phyloP scores from a whole-genome alignment of 2,888 invertebrate species.

The Tenthredo mesomela region DNA sequence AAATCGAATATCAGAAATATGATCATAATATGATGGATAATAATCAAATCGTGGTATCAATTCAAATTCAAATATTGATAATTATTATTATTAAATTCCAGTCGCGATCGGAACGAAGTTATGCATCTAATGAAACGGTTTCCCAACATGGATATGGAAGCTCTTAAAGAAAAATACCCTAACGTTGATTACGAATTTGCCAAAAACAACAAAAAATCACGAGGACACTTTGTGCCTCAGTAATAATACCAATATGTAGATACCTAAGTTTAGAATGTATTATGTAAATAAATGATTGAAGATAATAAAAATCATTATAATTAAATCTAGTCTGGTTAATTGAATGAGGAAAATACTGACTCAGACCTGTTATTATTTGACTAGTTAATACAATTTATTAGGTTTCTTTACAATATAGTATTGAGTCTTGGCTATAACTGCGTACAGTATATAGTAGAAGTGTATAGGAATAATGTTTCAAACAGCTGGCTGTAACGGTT shows the following conservation, averaged over 20 bases:
- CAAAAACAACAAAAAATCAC: slow-evolving; percentile 80
- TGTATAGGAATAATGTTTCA: slow-evolving; percentile 57
- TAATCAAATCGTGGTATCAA: neutral
- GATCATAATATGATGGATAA: neutral
- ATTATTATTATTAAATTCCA: slow-evolving; percentile 63
- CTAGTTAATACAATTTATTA: slow-evolving; percentile 64
- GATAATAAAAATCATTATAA: slow-evolving; percentile 45
- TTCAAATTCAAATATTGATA: neutral
- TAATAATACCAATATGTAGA: slow-evolving; percentile 51
- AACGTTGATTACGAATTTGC: slow-evolving; percentile 87
- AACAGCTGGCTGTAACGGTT: slow-evolving; percentile 60
- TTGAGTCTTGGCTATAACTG: slow-evolving; percentile 54
- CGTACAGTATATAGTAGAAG: slow-evolving; percentile 34
- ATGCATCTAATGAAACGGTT: slow-evolving; percentile 82
- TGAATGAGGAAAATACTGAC: neutral
- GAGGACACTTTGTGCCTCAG: slow-evolving; percentile 82
- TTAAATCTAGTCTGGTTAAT: slow-evolving; percentile 54
- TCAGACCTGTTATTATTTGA: slow-evolving; percentile 55
- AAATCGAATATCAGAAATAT: neutral
- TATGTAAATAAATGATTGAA: slow-evolving; percentile 39
- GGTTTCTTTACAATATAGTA: slow-evolving; percentile 55
- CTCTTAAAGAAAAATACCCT: slow-evolving; percentile 87
- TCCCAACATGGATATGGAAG: slow-evolving; percentile 87
- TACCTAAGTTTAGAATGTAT: slow-evolving; percentile 35
- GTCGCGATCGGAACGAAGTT: slow-evolving; percentile 70